Conservation (phyloP, 2,113 vertebrate genomes). For the Gymnarchus niloticus region DNA sequence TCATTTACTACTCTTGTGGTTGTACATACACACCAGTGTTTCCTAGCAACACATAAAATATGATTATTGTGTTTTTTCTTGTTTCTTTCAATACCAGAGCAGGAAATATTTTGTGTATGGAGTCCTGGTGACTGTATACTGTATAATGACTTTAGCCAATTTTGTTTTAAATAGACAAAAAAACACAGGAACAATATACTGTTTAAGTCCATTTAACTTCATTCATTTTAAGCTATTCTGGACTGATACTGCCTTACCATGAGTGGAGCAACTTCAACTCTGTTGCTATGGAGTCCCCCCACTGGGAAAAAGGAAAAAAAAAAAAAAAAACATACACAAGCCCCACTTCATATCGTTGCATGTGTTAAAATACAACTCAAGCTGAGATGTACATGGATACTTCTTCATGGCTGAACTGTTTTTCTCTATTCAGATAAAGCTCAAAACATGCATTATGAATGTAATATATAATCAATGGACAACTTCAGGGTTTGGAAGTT, state of each 20-base stretch:
- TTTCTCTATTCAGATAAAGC: neutral
- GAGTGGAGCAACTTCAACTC: neutral
- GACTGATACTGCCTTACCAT: neutral
- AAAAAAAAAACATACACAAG: neutral
- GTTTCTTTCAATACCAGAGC: neutral
- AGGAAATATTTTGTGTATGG: neutral
- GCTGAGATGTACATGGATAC: constrained; percentile 5
- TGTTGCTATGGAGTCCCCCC: constrained; percentile 11
- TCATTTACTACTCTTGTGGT: constrained; percentile 28
- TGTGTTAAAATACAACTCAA: neutral
- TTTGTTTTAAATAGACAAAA: neutral
- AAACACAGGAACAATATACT: neutral
- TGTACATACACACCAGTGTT: constrained; percentile 48
- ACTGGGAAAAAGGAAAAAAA: neutral
- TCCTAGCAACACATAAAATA: constrained; percentile 58
- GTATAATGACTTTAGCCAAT: neutral
- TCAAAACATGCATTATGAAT: no score
- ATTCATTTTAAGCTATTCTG: neutral
- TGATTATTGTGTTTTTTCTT: neutral
- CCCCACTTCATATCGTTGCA: neutral
- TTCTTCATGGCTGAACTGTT: neutral
- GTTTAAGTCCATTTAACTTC: neutral
- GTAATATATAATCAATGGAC: no score
- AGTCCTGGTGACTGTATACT: neutral
- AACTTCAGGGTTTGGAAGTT: no score